phyloP scores from a whole-genome alignment of 37 sponge, comb jelly and placozoan species.

The Hexactinellida sp. region DNA sequence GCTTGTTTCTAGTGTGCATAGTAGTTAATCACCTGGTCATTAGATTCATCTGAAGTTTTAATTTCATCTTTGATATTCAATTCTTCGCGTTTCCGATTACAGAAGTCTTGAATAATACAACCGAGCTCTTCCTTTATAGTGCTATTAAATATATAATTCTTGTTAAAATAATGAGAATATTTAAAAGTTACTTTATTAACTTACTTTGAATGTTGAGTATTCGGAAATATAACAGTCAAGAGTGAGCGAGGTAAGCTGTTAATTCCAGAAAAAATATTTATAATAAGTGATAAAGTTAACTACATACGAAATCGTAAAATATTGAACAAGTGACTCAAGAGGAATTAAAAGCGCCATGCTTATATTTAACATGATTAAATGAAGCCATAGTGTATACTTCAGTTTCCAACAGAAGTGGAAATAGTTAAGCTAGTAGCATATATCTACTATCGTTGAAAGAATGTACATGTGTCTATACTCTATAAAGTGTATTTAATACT shows the following conservation, averaged over 20 bases:
- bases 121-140: not conserved
- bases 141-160: not conserved
- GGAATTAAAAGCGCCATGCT: not conserved
- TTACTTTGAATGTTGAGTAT: not conserved
- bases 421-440: no score
- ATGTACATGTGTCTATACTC: no score
- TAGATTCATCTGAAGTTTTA: not conserved
- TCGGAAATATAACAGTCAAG: conserved; percentile 1
- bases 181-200: not conserved
- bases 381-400: no score
- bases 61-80: not conserved
- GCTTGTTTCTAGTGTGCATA: not conserved
- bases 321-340: not conserved
- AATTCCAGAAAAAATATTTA: no score
- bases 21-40: not conserved
- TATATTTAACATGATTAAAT: no score
- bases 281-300: no score
- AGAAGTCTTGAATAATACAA: conserved; percentile 5
- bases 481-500: no score
- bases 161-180: not conserved
- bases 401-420: no score
- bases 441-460: no score
- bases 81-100: not conserved
- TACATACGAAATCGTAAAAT: no score
- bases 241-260: not conserved